phyloP scores from a whole-genome alignment of 1,140 invertebrate species.

The Dendroctonus valens region DNA sequence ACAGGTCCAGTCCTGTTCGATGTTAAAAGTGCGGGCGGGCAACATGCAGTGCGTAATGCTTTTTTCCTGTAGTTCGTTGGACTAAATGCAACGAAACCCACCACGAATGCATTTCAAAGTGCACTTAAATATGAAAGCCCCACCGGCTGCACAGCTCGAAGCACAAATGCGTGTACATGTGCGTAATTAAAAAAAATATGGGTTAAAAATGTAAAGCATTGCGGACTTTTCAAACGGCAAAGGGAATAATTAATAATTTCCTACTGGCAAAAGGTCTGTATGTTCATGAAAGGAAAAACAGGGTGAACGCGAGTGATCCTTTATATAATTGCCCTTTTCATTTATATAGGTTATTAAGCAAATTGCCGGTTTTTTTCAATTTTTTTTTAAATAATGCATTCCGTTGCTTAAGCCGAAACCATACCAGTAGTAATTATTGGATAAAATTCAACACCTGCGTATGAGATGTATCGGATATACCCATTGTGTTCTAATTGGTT shows the following conservation, averaged over 20 bases:
- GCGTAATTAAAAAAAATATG: conserved; percentile 34
- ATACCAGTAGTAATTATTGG: too few species aligned
- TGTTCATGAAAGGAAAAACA: conserved; percentile 1
- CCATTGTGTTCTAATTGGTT: too few species aligned
- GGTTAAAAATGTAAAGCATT: conserved; percentile 19
- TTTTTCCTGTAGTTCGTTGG: conserved; percentile 31
- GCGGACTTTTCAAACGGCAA: conserved; percentile 10
- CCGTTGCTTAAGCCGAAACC: too few species aligned
- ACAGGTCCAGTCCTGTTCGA: conserved; percentile 14
- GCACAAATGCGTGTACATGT: conserved; percentile 21
- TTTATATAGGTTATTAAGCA: conserved; percentile 26
- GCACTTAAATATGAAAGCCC: conserved; percentile 24
- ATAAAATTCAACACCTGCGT: too few species aligned
- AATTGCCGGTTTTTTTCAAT: conserved; percentile 13
- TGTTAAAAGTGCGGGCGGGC: conserved; percentile 13
- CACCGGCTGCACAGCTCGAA: conserved; percentile 9
- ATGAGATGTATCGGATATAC: too few species aligned
- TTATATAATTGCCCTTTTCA: conserved; percentile 19
- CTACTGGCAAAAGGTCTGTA: conserved; percentile 2
- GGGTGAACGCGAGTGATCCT: conserved; percentile 16
- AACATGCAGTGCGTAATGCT: conserved; percentile 32
- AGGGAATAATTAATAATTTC: conserved; percentile 29
- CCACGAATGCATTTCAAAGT: conserved; percentile 25
- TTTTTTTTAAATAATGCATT: neutral
- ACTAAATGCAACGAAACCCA: conserved; percentile 25